Percentiles rank a stretch among this genome's conserved stretches.
Evolutionary conservation across 1,140 invertebrate species (phyloP).

Genomic region (Achroia grisella): DNA sequence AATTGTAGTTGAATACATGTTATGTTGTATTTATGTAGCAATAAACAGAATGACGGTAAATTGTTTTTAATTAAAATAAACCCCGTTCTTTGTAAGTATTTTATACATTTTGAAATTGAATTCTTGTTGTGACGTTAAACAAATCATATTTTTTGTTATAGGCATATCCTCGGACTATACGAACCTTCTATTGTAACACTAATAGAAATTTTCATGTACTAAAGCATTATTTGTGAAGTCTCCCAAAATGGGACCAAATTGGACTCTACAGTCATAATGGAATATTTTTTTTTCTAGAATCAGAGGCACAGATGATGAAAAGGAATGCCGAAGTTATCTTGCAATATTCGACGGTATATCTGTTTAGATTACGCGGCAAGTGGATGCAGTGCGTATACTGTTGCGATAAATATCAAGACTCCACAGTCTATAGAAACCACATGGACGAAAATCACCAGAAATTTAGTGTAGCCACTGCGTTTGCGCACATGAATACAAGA

Average conservation of each 20-base stretch:
- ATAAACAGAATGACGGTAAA: too few relatives aligned
- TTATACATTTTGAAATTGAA: too few relatives aligned
- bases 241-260: slow-evolving; percentile 10
- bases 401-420: slow-evolving; percentile 39
- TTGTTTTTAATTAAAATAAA: too few relatives aligned
- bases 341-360: slow-evolving; percentile 50
- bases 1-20: too few relatives aligned
- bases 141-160: too few relatives aligned
- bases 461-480: slow-evolving; percentile 35
- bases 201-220: too few relatives aligned
- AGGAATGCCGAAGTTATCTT: slow-evolving; percentile 56
- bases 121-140: too few relatives aligned
- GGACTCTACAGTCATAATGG: slow-evolving; percentile 22
- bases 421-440: slow-evolving; percentile 30
- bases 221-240: too few relatives aligned
- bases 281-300: slow-evolving; percentile 51
- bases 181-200: too few relatives aligned
- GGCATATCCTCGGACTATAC: too few relatives aligned
- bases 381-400: slow-evolving; percentile 55
- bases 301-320: slow-evolving; percentile 35
- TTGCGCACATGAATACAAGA: slow-evolving; percentile 25
- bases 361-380: slow-evolving; percentile 48
- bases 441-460: slow-evolving; percentile 31
- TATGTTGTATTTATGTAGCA: too few relatives aligned
- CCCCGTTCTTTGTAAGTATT: too few relatives aligned